Evolutionary conservation across 2,888 invertebrate species (phyloP), one percentile per base, ranked within the genome.

Genomic region (Cosmia pyralina): DNA sequence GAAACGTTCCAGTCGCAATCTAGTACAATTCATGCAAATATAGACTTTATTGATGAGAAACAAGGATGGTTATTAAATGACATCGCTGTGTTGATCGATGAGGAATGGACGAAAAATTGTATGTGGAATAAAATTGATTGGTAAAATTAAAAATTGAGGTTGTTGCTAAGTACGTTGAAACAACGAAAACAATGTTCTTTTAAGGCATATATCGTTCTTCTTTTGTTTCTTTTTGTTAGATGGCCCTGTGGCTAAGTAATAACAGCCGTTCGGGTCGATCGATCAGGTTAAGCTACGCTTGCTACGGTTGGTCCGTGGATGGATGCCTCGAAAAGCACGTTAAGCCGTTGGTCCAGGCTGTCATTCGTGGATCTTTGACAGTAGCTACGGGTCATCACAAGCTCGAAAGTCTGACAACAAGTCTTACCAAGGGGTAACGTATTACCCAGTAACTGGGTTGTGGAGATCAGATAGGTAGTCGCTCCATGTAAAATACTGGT

Each of bases 1-100:
- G 77, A 83, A 79, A 75, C 64, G 77, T 78, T 84, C 59, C 82
- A 82, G 65, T 72, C 69, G 66, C 80, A 79, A 84, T 78, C 67
- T n/a, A n/a, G n/a, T n/a, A n/a, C n/a, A 62, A 57, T 55, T 65
- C 60, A 70, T 15, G 58, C 64, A 70, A 80, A 77, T 70, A 71
- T 75, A 63, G 57, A 66, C 75, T 70, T 69, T 74, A 70, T 63
- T 59, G 38, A 38, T 70, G 11, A 46, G 19, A 17, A 11, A 55
- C 7, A 64, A 15, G 38, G 38, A 41, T n/a, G 34, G 57, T 55
- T 72, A 57, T 70, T 48, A 53, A 58, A 67, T 57, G 19, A 59
- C 17, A 69, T 28, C 10, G 19, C 19, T 22, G 28, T 59, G 38
- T 41, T 68, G 62, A 75, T 70, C 22, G 62, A 77, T 63, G 72